phyloP scores from a whole-genome alignment of 2,797 vertebrate genomes.

The Lacerta viridis region DNA sequence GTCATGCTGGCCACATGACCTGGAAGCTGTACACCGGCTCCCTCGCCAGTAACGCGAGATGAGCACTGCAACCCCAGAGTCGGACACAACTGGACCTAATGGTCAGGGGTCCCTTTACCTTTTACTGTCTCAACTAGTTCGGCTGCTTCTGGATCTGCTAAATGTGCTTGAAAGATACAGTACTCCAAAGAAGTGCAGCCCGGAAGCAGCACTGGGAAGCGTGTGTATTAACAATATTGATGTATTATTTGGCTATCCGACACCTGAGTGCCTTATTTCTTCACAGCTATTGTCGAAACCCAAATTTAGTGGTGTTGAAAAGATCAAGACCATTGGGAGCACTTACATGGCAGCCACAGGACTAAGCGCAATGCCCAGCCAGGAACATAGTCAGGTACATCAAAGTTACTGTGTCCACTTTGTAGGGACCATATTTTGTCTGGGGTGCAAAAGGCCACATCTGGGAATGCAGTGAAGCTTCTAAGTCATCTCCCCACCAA shows the following conservation, averaged over 20 bases:
- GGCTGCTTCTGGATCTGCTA: not conserved
- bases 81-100: no score
- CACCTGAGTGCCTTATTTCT: conserved; percentile 4
- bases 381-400: conserved; percentile 90
- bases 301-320: conserved; percentile 93
- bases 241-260: not conserved
- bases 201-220: conserved; percentile 23
- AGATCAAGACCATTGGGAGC: conserved; percentile 98
- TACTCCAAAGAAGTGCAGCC: not conserved
- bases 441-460: not conserved
- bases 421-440: not conserved
- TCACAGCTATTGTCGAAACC: conserved; percentile 45
- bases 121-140: no score
- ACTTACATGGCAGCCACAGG: conserved; percentile 99
- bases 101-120: no score
- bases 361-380: conserved; percentile 90
- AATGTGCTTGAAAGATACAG: not conserved
- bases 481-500: no score
- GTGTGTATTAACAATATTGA: not conserved
- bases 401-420: not conserved
- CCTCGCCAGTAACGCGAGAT: no score
- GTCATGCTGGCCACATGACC: no score
- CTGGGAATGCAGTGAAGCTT: not conserved
- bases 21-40: no score
- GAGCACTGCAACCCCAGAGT: no score